A percentile compares a stretch with the other conserved stretches of the same genome.
phyloP scores from a whole-genome alignment of 1,140 invertebrate species.

The Solenopsis fugax region DNA sequence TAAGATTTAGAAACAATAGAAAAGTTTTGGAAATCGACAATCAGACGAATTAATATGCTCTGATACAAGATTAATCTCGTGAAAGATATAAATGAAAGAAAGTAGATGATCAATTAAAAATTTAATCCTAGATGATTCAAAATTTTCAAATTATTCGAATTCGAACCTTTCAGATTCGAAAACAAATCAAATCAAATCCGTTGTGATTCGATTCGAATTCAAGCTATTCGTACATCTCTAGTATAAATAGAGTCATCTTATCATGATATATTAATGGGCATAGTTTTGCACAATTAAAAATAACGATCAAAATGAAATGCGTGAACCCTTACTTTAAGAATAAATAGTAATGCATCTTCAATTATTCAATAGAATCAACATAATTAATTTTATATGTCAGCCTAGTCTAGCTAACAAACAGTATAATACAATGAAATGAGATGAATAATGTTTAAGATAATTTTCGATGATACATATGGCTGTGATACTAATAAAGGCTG shows the following conservation, averaged over 20 bases:
- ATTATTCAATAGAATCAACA: neutral
- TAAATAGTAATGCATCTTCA: neutral
- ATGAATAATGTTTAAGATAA: neutral
- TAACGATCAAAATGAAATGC: neutral
- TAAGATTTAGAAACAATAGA: no score
- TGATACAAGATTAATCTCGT: no score
- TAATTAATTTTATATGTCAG: neutral
- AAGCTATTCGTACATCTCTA: no score
- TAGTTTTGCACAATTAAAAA: neutral
- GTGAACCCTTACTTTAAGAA: neutral
- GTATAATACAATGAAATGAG: neutral
- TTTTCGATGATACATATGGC: neutral
- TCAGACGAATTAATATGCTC: no score
- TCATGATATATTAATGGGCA: neutral
- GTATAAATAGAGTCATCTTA: neutral
- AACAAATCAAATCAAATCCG: no score
- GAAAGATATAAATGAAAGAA: no score
- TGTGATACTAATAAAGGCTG: neutral
- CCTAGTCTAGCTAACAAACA: neutral
- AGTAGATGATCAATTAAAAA: no score
- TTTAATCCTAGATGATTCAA: no score
- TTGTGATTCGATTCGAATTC: no score
- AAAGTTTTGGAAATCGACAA: no score
- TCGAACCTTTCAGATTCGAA: no score
- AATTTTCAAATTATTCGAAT: no score